Conservation (phyloP, 2,888 invertebrate genomes). For the Embidobia sp. region DNA sequence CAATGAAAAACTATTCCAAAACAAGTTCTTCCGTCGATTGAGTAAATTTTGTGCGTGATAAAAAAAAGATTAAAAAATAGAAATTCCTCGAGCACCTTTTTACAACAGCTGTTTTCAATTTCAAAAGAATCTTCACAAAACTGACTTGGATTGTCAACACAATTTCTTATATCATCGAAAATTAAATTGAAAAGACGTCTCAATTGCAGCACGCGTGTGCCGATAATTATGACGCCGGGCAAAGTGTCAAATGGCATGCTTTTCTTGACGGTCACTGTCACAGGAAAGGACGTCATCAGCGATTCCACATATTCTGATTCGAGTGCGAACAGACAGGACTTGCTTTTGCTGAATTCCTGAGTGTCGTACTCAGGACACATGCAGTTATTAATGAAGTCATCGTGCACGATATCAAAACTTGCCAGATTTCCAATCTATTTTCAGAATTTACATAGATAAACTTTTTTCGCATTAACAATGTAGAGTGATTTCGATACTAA, state of each 20-base stretch:
- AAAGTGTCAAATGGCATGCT: constrained; percentile 85
- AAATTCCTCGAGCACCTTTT: no score
- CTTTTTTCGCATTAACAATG: neutral
- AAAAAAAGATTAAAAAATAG: no score
- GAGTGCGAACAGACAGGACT: constrained; percentile 87
- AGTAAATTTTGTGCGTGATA: no score
- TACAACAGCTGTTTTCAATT: constrained; percentile 82
- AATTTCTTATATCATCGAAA: constrained; percentile 80
- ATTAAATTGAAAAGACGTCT: constrained; percentile 85
- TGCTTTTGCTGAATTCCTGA: constrained; percentile 85
- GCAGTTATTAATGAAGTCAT: constrained; percentile 82
- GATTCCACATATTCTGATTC: constrained; percentile 83
- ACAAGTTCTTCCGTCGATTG: no score
- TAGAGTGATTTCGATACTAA: no score
- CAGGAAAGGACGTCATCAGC: constrained; percentile 83
- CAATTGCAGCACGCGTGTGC: constrained; percentile 82
- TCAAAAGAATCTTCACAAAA: constrained; percentile 85
- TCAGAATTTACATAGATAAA: neutral
- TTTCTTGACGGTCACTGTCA: constrained; percentile 84
- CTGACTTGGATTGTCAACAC: constrained; percentile 82
- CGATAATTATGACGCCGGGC: constrained; percentile 82
- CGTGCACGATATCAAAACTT: constrained; percentile 85
- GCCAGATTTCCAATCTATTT: constrained; percentile 83
- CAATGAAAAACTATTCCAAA: no score
- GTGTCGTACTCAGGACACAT: constrained; percentile 80